Evolutionary conservation across 2,797 vertebrate genomes (phyloP), one percentile per base, ranked within the genome.

Genomic region (Neosilurus mollespiculum): DNA sequence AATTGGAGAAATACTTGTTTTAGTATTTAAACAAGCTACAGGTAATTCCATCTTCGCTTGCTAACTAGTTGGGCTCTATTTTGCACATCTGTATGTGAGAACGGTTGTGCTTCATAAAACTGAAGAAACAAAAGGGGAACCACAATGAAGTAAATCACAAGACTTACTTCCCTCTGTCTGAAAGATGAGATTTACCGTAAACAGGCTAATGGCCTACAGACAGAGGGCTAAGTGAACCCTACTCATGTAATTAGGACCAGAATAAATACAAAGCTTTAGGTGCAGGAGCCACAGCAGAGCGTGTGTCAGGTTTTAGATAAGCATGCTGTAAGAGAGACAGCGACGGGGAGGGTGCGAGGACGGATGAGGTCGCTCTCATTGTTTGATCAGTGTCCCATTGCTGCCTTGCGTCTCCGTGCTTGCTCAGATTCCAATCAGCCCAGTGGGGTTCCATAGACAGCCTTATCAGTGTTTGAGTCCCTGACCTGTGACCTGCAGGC

Each of bases 401-500:
- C 85, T 85, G 90, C 72, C 87, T 89, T 84, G 56, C 51, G 75
- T 66, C 84, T 85, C 78, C 26, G 9, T 75, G 86, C 82, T 72
- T 80, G 78, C 81, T 85, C 69, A 87, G 83, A 87, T 86, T 54
- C 81, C 89, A 88, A 92, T 92, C 90, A 90, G 76, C 87, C 85
- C 85, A 88, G 9, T 78, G 78, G 87, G 87, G 87, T 87, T 90
- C 87, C 83, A 86, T 85, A 88, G 90, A 83, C 86, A 85, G 83
- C 82, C 88, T 92, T 92, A 93, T 93, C 92, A 92, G 93, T 87
- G 88, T 89, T 86, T 83, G 90, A 82, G 88, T 89, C 92, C 91
- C 85, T 90, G 89, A 90, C 89, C 89, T 84, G 49, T 80, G 51
- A 88, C 85, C 86, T 49, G 65, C 30, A 14, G 80, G 79, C 90